phyloP scores from a whole-genome alignment of 2,888 invertebrate species.

The Pilophorus perplexus region DNA sequence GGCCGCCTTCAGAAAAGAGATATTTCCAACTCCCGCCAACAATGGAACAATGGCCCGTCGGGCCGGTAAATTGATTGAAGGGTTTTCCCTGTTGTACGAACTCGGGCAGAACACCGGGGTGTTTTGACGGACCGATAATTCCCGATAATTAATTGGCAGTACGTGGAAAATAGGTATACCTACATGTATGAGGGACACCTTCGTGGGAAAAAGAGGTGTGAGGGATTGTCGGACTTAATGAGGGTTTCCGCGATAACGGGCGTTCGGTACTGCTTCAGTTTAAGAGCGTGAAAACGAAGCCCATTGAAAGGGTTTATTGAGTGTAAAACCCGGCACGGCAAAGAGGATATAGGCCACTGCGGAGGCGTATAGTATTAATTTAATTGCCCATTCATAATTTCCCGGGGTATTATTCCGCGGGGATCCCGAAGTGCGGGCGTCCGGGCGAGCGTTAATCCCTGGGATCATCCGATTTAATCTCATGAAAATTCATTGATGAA shows the following conservation, averaged over 20 bases:
- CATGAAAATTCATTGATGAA: background rate
- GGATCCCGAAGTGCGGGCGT: too few relatives aligned
- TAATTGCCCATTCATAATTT: conserved; percentile 6
- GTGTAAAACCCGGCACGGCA: background rate
- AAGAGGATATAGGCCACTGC: background rate
- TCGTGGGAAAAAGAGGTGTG: too few relatives aligned
- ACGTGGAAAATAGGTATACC: background rate
- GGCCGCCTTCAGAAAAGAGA: too few relatives aligned
- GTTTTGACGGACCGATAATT: background rate
- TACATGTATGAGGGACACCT: too few relatives aligned
- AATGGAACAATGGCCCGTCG: background rate
- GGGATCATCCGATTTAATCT: background rate
- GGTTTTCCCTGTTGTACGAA: background rate
- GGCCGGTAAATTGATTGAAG: conserved; percentile 8
- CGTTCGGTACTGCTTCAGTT: too few relatives aligned
- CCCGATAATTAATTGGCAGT: background rate
- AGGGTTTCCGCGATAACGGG: too few relatives aligned
- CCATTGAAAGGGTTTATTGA: conserved; percentile 2
- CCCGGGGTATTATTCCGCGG: background rate
- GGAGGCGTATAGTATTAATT: background rate
- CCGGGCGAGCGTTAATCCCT: too few relatives aligned
- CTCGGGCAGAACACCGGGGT: background rate
- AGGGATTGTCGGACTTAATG: too few relatives aligned
- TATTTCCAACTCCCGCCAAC: too few relatives aligned
- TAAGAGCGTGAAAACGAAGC: background rate